Evolutionary conservation across 2,113 vertebrate genomes (phyloP), one percentile per base, ranked within the genome.

Genomic region (Carollia perspicillata): DNA sequence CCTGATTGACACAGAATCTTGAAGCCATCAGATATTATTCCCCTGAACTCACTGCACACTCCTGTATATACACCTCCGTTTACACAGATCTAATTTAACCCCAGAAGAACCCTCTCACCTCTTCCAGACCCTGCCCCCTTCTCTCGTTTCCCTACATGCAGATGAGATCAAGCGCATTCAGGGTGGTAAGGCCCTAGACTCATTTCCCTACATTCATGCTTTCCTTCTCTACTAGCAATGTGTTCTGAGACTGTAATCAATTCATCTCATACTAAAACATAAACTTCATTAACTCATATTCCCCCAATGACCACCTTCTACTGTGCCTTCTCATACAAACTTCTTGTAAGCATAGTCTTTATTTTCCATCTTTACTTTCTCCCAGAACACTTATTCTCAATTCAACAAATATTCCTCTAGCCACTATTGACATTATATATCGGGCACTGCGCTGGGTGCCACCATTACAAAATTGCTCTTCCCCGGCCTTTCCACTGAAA

Each of bases 401-500:
- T 47, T 74, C 42, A 78, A 84, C 49, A 88, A 83, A 66, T 65
- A 96, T 69, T 92, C 81, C 42, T 85, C 93, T 72, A 77, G 20
- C n/a, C 86, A 72, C 26, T 60, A 33, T 63, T 14, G 26, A 30
- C 28, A 28, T 55, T 74, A 14, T 68, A 13, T 17, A 6, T 44
- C n/a, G 51, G 49, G 37, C 37, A 75, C 30, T 86, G 8, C 26
- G 42, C 63, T 49, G 14, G 10, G 14, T 69, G 12, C 23, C 58
- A 20, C 7, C n/a, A 71, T 69, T 86, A 66, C 8, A 78, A 40
- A 96, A 83, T 58, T 60, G 28, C 8, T 92, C 49, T 58, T 6
- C 30, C 7, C 33, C 16, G 1, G 1, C 58, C 2, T 40, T 65
- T 78, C 8, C 60, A 37, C 22, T 51, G 60, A 71, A 77, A n/a